A percentile compares a stretch with the other conserved stretches of the same genome.
phyloP scores from a whole-genome alignment of 2,888 invertebrate genomes.

The Scaptomyza caliginosa region DNA sequence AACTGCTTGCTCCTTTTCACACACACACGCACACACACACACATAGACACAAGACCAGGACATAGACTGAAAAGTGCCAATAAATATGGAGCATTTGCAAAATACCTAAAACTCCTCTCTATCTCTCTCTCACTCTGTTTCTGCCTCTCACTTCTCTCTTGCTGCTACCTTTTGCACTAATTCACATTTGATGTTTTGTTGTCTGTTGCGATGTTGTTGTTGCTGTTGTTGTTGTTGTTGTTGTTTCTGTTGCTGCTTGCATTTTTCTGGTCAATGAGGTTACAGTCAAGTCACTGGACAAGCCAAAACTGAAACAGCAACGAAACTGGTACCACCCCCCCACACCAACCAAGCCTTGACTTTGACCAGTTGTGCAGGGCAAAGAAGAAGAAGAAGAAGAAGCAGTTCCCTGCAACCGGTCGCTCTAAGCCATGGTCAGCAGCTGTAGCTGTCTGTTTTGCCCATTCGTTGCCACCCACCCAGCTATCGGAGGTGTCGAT shows the following conservation, averaged over 20 bases:
- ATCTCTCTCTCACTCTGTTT: not conserved
- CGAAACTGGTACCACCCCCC: conserved; percentile 9
- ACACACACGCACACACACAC: not conserved
- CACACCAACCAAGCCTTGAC: conserved; percentile 1
- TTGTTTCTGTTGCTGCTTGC: conserved; percentile 67
- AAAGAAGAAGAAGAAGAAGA: conserved; percentile 39
- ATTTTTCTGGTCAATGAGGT: conserved; percentile 81
- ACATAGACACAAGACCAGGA: conserved; percentile 4
- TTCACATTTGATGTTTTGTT: conserved; percentile 81
- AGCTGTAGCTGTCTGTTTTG: too few relatives aligned
- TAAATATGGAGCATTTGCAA: conserved; percentile 77
- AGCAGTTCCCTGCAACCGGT: conserved; percentile 51
- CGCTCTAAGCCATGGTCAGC: conserved; percentile 13
- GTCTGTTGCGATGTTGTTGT: conserved; percentile 56
- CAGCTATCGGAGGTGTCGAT: conserved; percentile 80
- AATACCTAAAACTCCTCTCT: conserved; percentile 12
- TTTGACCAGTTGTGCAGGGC: conserved; percentile 36
- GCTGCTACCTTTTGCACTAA: conserved; percentile 75
- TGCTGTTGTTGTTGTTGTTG: conserved; percentile 57
- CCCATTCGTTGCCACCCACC: too few relatives aligned
- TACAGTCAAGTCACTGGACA: conserved; percentile 78
- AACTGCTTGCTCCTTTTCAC: conserved; percentile 9
- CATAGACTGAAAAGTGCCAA: conserved; percentile 73
- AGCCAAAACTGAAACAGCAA: conserved; percentile 60
- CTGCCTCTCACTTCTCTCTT: conserved; percentile 24